Conservation (phyloP, 2,888 invertebrate genomes). For the Serrognathus titanus region DNA sequence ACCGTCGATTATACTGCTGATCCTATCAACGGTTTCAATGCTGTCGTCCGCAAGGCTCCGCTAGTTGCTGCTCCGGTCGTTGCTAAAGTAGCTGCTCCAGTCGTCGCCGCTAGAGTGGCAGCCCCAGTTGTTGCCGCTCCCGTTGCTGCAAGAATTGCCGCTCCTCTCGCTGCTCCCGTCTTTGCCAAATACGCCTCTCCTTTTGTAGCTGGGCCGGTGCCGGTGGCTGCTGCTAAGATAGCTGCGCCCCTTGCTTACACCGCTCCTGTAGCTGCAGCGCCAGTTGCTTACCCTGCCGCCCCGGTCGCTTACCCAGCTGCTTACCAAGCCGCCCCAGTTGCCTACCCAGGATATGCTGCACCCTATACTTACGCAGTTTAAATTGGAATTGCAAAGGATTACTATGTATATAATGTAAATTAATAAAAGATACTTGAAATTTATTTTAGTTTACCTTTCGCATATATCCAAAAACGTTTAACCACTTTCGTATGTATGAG, state of each 20-base stretch:
- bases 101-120: conserved; percentile 34
- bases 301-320: no score
- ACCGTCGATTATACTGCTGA: conserved; percentile 65
- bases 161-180: conserved; percentile 22
- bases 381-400: neutral
- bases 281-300: conserved; percentile 15
- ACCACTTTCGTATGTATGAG: no score
- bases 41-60: conserved; percentile 62
- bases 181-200: conserved; percentile 20
- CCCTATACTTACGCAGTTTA: conserved; percentile 4
- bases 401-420: neutral
- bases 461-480: no score
- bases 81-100: conserved; percentile 25
- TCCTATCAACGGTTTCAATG: conserved; percentile 65
- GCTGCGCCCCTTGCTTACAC: conserved; percentile 15
- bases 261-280: conserved; percentile 18
- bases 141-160: conserved; percentile 30
- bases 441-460: no score
- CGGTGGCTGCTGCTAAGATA: conserved; percentile 29
- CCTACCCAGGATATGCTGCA: neutral
- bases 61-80: conserved; percentile 33
- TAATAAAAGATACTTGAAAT: no score
- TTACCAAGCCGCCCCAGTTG: neutral
- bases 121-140: conserved; percentile 38
- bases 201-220: conserved; percentile 24